A percentile compares a stretch with the other conserved stretches of the same genome.
Evolutionary conservation across 2,113 vertebrate species (phyloP).

Genomic region (Crotalus viridis): DNA sequence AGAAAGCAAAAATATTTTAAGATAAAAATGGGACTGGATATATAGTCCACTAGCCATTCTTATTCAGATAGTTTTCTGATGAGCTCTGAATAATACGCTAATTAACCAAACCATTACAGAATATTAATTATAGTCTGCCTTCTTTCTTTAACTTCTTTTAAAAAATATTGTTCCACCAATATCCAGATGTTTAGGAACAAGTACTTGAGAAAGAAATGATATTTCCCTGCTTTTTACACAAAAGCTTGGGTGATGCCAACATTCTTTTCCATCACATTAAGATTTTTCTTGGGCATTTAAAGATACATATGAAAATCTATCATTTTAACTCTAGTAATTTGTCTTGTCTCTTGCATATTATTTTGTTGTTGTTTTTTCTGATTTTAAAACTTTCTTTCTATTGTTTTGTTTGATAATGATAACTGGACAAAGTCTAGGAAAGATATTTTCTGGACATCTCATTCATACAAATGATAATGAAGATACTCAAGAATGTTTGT

Average conservation of each 20-base stretch:
- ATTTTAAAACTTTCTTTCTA: background rate
- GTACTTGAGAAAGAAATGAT: background rate
- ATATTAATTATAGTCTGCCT: background rate
- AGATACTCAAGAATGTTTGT: background rate
- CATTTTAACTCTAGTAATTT: background rate
- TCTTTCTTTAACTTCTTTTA: background rate
- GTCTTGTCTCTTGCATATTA: background rate
- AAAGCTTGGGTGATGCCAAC: background rate
- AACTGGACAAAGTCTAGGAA: background rate
- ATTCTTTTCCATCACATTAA: background rate
- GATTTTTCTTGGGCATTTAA: background rate
- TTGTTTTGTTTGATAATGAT: background rate
- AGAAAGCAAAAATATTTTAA: background rate
- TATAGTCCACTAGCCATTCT: background rate
- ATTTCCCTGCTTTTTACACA: background rate
- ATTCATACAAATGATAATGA: background rate
- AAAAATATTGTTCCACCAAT: background rate
- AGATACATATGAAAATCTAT: background rate
- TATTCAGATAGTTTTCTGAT: background rate
- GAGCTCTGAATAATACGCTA: background rate
- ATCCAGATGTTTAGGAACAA: background rate
- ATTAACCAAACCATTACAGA: background rate
- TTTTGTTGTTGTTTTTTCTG: background rate
- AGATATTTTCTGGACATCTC: background rate
- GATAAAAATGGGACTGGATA: too few species aligned